Conservation (phyloP, 1,140 invertebrate genomes). For the Diprion similis region DNA sequence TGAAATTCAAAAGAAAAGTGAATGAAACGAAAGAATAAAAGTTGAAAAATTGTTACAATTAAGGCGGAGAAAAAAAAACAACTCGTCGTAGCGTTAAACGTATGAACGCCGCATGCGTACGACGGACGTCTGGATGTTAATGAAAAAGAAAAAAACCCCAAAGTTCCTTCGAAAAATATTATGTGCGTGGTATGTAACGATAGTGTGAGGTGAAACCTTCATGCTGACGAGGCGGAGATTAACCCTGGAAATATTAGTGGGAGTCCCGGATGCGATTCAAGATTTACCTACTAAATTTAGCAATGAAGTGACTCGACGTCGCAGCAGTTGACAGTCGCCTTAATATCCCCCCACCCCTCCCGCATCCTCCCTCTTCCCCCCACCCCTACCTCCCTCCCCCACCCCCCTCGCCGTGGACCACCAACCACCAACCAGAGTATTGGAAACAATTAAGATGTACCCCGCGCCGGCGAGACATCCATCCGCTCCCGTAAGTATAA, state of each 20-base stretch:
- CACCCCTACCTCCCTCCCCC: not conserved
- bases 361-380: too few relatives aligned
- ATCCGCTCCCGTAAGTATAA: constrained; percentile 65
- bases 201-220: constrained; percentile 31
- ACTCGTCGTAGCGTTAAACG: too few relatives aligned
- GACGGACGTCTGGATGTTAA: too few relatives aligned
- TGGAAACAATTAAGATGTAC: constrained; percentile 61
- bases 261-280: constrained; percentile 31
- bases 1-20: too few relatives aligned
- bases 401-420: constrained; percentile 28
- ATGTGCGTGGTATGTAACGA: constrained; percentile 37
- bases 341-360: not conserved
- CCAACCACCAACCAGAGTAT: not conserved
- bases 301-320: constrained; percentile 48
- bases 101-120: too few relatives aligned
- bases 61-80: too few relatives aligned
- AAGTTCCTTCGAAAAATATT: constrained; percentile 12
- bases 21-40: too few relatives aligned
- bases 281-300: constrained; percentile 28
- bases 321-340: constrained; percentile 32
- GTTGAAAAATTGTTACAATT: too few relatives aligned
- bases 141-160: too few relatives aligned
- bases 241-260: constrained; percentile 27
- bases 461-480: constrained; percentile 68
- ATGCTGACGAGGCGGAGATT: constrained; percentile 36